Evolutionary conservation across 1,140 invertebrate genomes (phyloP), one percentile per base, ranked within the genome.

Genomic region (Alviniconcha marisindica): DNA sequence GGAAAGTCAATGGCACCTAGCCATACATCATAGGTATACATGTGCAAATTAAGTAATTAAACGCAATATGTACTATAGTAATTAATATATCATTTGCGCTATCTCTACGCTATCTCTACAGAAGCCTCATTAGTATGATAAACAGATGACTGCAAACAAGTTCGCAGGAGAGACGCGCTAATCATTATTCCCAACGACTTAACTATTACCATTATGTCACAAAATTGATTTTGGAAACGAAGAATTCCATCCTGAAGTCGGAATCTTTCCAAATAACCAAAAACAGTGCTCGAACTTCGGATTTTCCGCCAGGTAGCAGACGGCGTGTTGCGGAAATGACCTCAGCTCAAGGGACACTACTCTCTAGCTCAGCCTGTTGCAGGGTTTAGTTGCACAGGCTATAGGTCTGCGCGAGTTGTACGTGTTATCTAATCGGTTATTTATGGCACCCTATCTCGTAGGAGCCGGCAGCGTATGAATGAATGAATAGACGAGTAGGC

Each of bases 81-180:
- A 28, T 66, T 28, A 60, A 60, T 28, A 60, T 24, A 60, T 21
- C 21, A 24, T 60, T 18, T 60, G 15, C 56, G 0, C 15, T 21
- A 60, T 60, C 18, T 24, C 7, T n/a, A n/a, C n/a, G 7, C 7
- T 28, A 60, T 5, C 18, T n/a, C 7, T 5, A 60, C 21, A 60
- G n/a, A 14, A 60, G 21, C n/a, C 63, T 66, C 63, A 71, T 38
- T 71, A 71, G 69, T 40, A 71, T 71, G 69, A 71, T 71, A 42
- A 71, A 71, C 69, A 71, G 38, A 71, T 71, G 38, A 71, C 69
- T 2, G 69, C 36, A 40, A 33, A 71, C 24, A 7, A 33, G 18
- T 24, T 2, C 63, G 31, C n/a, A 1, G 3, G 12, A 33, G 24
- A 40, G 18, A 3, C 69, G 36, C 33, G 24, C 24, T 66, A 71